These are phyloP conservation scores for Vultur gryphus DNA, from an alignment of 2,797 vertebrate species.

Conservation along the genomic window DNA sequence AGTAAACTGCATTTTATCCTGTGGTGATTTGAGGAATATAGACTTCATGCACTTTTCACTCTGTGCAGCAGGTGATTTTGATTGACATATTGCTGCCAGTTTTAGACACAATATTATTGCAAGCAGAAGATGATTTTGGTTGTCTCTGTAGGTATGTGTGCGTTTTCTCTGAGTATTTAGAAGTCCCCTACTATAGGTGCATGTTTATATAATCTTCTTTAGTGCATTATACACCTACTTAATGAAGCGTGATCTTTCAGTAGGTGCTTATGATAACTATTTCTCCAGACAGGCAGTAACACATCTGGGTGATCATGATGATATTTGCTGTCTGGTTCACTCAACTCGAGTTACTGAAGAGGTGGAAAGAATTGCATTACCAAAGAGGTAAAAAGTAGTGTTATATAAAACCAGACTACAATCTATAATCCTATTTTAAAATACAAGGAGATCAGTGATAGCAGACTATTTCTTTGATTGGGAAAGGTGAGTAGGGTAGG, in stretches of 20 bases:
- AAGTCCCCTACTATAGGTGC: background rate
- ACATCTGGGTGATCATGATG: background rate
- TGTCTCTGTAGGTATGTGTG: background rate
- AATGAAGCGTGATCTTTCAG: background rate
- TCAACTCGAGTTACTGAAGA: background rate
- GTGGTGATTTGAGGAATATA: background rate
- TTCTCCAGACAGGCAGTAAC: background rate
- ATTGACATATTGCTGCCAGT: background rate
- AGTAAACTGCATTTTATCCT: background rate
- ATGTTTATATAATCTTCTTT: background rate
- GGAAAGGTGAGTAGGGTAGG: background rate
- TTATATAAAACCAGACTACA: background rate
- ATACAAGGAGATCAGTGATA: background rate
- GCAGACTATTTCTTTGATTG: background rate
- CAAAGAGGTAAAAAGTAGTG: background rate
- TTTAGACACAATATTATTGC: background rate
- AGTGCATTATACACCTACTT: background rate
- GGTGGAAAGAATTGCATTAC: background rate
- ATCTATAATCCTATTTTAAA: background rate
- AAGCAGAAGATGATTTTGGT: background rate
- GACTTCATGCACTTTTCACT: background rate
- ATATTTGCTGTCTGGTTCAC: background rate
- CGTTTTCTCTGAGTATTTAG: background rate
- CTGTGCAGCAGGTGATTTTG: background rate
- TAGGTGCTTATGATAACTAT: background rate